These are phyloP conservation scores for Craniophora ligustri DNA, from an alignment of 2,888 invertebrate species.

Conservation along the genomic window DNA sequence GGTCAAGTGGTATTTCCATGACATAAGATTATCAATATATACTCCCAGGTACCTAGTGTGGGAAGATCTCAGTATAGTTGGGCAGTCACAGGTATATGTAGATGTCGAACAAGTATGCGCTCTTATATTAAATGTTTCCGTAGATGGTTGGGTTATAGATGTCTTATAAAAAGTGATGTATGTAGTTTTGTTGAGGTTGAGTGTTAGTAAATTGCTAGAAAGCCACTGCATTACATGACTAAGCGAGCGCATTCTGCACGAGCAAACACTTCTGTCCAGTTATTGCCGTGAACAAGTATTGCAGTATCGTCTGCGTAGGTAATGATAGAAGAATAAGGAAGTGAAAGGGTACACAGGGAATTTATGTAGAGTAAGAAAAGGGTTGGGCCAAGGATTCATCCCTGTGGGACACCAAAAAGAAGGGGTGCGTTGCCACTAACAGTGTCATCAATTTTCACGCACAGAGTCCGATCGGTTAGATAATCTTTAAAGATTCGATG, in stretches of 20 bases:
- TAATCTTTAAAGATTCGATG: slow-evolving; percentile 2
- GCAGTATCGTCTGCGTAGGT: slow-evolving; percentile 10
- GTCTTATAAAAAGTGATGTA: slow-evolving; percentile 9
- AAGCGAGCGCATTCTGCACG: slow-evolving; percentile 6
- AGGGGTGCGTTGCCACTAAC: slow-evolving; percentile 1
- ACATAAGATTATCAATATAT: not conserved
- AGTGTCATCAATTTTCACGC: slow-evolving; percentile 1
- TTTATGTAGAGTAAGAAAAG: slow-evolving; percentile 13
- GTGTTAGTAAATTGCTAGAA: slow-evolving; percentile 6
- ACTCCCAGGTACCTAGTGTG: slow-evolving; percentile 1
- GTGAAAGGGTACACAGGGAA: too few species aligned
- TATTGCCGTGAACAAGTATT: slow-evolving; percentile 5
- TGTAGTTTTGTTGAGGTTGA: slow-evolving; percentile 9
- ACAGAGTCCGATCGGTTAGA: too few species aligned
- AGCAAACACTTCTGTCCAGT: not conserved
- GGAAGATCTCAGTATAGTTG: slow-evolving; percentile 3
- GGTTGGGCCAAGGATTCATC: slow-evolving; percentile 6
- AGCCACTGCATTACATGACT: slow-evolving; percentile 9
- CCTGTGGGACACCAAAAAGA: slow-evolving; percentile 5
- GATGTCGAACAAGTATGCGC: slow-evolving; percentile 6
- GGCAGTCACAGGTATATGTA: slow-evolving; percentile 5
- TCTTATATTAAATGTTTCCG: slow-evolving; percentile 3
- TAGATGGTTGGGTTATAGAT: slow-evolving; percentile 5
- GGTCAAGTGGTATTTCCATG: not conserved
- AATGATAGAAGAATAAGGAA: slow-evolving; percentile 4